A percentile compares a stretch with the other conserved stretches of the same genome.
These are phyloP conservation scores for Spicauda simplicius DNA, from an alignment of 2,888 invertebrate genomes.

Conservation along the genomic window DNA sequence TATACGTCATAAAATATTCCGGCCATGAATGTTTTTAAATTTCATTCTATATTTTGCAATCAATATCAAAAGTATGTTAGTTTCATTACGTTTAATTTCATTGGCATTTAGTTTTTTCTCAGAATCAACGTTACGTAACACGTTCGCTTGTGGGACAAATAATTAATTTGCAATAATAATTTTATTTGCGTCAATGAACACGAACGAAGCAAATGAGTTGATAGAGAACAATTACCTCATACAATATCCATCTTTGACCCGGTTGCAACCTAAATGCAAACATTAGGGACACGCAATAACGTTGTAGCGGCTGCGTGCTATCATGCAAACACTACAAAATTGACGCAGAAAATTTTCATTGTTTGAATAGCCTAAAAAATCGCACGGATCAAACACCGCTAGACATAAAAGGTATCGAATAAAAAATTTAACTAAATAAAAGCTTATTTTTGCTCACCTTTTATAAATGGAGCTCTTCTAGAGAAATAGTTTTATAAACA, in stretches of 20 bases:
- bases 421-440: neutral
- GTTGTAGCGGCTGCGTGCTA: conserved; percentile 58
- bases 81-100: neutral
- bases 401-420: neutral
- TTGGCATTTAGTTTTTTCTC: conserved; percentile 20
- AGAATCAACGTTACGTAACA: conserved; percentile 19
- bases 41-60: neutral
- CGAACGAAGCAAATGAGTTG: conserved; percentile 42
- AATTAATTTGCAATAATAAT: conserved; percentile 20
- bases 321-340: conserved; percentile 57
- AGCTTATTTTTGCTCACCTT: neutral
- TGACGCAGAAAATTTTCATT: conserved; percentile 32
- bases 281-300: conserved; percentile 73
- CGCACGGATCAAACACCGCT: neutral
- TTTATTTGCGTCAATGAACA: conserved; percentile 32
- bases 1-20: no score
- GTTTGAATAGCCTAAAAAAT: conserved; percentile 28
- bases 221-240: conserved; percentile 58
- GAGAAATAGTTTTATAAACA: neutral
- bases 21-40: neutral
- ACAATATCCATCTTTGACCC: conserved; percentile 78
- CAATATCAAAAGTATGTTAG: neutral
- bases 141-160: conserved; percentile 26
- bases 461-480: no score
- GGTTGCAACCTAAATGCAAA: conserved; percentile 75